phyloP scores from a whole-genome alignment of 92 coral and sea anemone species.

The Isaurus tuberculatus region DNA sequence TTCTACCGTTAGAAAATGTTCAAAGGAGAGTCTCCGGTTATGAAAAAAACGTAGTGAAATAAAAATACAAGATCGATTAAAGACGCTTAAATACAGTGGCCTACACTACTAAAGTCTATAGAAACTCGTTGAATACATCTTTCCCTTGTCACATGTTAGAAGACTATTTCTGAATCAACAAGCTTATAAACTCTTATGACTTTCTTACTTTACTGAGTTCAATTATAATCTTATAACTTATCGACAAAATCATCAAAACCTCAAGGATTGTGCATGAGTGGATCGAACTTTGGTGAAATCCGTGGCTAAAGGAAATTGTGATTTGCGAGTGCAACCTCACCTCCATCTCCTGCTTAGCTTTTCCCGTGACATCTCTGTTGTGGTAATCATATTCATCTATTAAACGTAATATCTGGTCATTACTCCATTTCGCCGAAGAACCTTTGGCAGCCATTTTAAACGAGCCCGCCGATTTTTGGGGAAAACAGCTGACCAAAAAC shows the following conservation, averaged over 20 bases:
- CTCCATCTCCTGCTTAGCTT: slow-evolving; percentile 54
- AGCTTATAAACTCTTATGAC: slow-evolving; percentile 18
- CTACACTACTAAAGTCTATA: slow-evolving; percentile 30
- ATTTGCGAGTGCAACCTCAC: slow-evolving; percentile 54
- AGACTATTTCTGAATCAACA: not conserved
- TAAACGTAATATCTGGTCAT: slow-evolving; percentile 33
- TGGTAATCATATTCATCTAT: slow-evolving; percentile 46
- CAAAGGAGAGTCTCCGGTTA: slow-evolving; percentile 24
- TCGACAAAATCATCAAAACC: slow-evolving; percentile 47
- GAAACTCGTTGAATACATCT: not conserved
- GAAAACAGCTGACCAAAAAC: slow-evolving; percentile 57
- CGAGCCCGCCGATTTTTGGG: slow-evolving; percentile 46
- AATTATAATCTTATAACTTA: slow-evolving; percentile 15
- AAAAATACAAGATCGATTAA: not conserved
- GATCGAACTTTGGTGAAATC: slow-evolving; percentile 13
- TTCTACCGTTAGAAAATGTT: slow-evolving; percentile 11
- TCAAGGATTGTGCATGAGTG: slow-evolving; percentile 35
- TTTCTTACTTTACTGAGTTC: slow-evolving; percentile 47
- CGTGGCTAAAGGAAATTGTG: slow-evolving; percentile 40
- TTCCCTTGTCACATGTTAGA: not conserved
- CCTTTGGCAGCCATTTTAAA: slow-evolving; percentile 40
- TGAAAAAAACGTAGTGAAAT: slow-evolving; percentile 20
- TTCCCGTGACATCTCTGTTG: slow-evolving; percentile 44
- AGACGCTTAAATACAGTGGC: slow-evolving; percentile 21
- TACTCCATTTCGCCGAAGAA: slow-evolving; percentile 48